These are phyloP conservation scores for Alfaro cultratus DNA, from an alignment of 2,797 vertebrate genomes.

Conservation along the genomic window DNA sequence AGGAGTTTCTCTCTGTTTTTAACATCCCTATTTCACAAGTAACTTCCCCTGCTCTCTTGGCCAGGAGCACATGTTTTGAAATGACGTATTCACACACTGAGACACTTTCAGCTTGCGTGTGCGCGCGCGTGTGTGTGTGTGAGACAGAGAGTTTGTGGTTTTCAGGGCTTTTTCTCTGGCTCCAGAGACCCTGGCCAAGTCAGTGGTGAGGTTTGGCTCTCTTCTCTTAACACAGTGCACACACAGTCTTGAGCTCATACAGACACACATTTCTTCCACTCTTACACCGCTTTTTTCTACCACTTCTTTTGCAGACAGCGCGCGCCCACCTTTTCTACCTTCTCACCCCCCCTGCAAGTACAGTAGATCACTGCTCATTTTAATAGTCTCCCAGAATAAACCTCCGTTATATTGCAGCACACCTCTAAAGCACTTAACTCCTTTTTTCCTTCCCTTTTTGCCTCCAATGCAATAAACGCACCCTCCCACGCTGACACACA, in stretches of 20 bases:
- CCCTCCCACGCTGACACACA: conserved; percentile 28
- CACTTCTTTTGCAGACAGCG: conserved; percentile 31
- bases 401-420: conserved; percentile 31
- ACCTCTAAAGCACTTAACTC: conserved; percentile 24
- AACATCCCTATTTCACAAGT: conserved; percentile 47
- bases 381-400: conserved; percentile 56
- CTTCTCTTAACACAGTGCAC: conserved; percentile 37
- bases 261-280: conserved; percentile 41
- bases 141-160: conserved; percentile 68
- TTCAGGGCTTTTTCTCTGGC: conserved; percentile 78
- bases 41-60: conserved; percentile 56
- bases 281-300: conserved; percentile 36
- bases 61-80: conserved; percentile 69
- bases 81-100: conserved; percentile 74
- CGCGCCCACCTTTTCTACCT: conserved; percentile 19
- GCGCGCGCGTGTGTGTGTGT: conserved; percentile 46
- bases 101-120: conserved; percentile 61
- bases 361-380: conserved; percentile 43
- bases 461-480: conserved; percentile 20
- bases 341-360: conserved; percentile 30
- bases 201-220: conserved; percentile 79
- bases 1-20: conserved; percentile 24
- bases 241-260: conserved; percentile 40
- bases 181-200: conserved; percentile 83
- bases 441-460: conserved; percentile 11